phyloP scores from a whole-genome alignment of 2,113 vertebrate species.

The Caloenas nicobarica region DNA sequence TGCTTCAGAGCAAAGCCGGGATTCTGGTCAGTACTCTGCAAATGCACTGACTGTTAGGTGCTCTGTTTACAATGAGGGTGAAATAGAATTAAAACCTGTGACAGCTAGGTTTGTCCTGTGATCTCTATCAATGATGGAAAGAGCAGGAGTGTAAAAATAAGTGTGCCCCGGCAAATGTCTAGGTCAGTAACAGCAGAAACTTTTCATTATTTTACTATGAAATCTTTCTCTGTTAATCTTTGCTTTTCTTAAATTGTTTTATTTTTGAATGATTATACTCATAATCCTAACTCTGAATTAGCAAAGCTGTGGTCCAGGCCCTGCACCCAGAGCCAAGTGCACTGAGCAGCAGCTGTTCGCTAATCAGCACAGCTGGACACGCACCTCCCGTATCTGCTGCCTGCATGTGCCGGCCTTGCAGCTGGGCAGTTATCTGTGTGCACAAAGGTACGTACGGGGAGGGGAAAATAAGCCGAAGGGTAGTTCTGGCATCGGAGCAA shows the following conservation, averaged over 20 bases:
- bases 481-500: background rate
- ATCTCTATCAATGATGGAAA: background rate
- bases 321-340: background rate
- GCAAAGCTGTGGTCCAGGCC: background rate
- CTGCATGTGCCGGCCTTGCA: background rate
- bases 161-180: background rate
- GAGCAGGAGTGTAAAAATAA: background rate
- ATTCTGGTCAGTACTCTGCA: background rate
- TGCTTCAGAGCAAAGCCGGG: background rate
- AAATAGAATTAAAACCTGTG: background rate
- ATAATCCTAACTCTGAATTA: background rate
- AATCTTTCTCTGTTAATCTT: background rate
- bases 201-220: background rate
- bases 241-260: background rate
- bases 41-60: background rate
- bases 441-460: background rate
- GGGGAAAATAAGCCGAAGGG: background rate
- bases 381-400: background rate
- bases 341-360: background rate
- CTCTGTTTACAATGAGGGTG: background rate
- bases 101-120: background rate
- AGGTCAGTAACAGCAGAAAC: background rate
- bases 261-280: background rate
- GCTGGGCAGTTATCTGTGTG: background rate
- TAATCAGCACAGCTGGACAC: fast-evolving